Evolutionary conservation across 2,113 vertebrate genomes (phyloP).

Genomic region (Trochalopteron elliotii): DNA sequence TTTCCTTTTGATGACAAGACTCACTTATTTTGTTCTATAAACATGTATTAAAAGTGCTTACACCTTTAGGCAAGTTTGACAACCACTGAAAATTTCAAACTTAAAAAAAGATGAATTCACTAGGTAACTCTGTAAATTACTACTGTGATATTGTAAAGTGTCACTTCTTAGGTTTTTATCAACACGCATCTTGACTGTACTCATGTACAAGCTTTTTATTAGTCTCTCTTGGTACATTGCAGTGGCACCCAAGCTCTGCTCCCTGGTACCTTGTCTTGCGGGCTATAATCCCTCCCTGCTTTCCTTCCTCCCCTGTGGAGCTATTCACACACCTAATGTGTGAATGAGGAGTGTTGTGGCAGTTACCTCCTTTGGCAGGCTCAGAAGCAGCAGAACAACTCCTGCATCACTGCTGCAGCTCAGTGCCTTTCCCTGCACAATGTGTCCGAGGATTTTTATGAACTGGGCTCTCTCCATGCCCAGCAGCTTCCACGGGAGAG

Average conservation of each 20-base stretch:
- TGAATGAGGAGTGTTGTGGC: not conserved
- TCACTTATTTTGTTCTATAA: not conserved
- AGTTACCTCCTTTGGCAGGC: not conserved
- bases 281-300: accelerated
- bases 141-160: not conserved
- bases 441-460: not conserved
- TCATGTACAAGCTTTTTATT: not conserved
- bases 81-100: not conserved
- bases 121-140: not conserved
- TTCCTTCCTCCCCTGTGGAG: not conserved
- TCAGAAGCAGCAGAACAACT: not conserved
- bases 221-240: not conserved
- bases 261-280: not conserved
- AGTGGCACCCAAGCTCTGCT: not conserved
- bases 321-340: not conserved
- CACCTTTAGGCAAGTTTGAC: not conserved
- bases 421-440: not conserved
- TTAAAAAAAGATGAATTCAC: not conserved
- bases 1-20: not conserved
- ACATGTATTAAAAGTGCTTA: not conserved
- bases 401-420: not conserved
- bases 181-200: not conserved
- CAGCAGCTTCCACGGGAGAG: not conserved
- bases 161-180: not conserved
- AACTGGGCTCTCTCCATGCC: not conserved